Percentiles rank a stretch among this genome's conserved stretches.
phyloP scores from a whole-genome alignment of 2,888 invertebrate genomes.

The Spisula solida region DNA sequence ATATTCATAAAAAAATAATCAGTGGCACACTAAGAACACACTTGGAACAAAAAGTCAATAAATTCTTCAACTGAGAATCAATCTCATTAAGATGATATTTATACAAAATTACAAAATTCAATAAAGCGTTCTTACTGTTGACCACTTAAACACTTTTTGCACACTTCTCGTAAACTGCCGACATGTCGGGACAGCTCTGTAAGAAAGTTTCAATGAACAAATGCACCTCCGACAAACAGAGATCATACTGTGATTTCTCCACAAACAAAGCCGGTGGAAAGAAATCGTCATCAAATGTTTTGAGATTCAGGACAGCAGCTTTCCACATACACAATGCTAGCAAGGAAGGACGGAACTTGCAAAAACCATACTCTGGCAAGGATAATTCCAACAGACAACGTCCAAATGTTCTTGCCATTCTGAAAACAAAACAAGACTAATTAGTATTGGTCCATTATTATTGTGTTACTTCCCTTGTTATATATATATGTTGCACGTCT shows the following conservation, averaged over 20 bases:
- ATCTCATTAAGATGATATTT: too few species aligned
- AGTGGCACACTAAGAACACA: too few species aligned
- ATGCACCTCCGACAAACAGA: constrained; percentile 72
- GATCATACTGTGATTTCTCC: constrained; percentile 68
- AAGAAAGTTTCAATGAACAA: constrained; percentile 74
- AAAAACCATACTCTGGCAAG: constrained; percentile 80
- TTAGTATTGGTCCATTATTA: too few species aligned
- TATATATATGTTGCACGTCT: too few species aligned
- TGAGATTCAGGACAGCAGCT: constrained; percentile 70
- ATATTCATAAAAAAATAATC: too few species aligned
- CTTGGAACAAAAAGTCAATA: too few species aligned
- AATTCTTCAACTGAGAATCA: too few species aligned
- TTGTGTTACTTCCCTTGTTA: too few species aligned
- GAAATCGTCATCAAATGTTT: constrained; percentile 71
- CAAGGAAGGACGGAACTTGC: constrained; percentile 79
- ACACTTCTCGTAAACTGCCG: constrained; percentile 55
- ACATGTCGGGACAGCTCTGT: constrained; percentile 72
- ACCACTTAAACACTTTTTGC: neutral
- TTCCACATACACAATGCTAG: constrained; percentile 80
- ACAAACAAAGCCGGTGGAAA: constrained; percentile 70
- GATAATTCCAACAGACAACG: constrained; percentile 78
- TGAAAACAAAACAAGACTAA: constrained; percentile 67
- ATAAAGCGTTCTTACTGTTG: neutral
- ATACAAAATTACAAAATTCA: too few species aligned
- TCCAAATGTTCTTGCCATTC: constrained; percentile 75